phyloP scores from a whole-genome alignment of 2,113 vertebrate genomes.

The Paradoxurus hermaphroditus region DNA sequence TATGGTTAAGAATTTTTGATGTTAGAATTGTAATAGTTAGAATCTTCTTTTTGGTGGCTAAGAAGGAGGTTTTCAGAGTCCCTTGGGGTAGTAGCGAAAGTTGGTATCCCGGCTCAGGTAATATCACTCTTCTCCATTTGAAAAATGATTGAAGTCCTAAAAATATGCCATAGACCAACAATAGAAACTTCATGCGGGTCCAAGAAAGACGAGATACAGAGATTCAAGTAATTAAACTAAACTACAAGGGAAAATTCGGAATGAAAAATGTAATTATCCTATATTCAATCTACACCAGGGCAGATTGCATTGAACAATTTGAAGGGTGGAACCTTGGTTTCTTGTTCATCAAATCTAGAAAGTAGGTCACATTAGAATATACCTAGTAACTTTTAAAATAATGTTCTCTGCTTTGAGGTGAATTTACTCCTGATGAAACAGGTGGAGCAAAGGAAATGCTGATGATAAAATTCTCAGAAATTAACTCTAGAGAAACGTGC shows the following conservation, averaged over 20 bases:
- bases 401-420: neutral
- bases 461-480: neutral
- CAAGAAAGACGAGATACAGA: neutral
- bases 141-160: neutral
- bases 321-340: neutral
- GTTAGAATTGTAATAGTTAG: neutral
- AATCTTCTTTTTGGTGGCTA: neutral
- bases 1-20: neutral
- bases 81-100: neutral
- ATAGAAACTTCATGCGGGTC: neutral
- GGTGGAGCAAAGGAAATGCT: neutral
- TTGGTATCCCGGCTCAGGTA: neutral
- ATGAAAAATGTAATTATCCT: constrained; percentile 3
- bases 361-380: neutral
- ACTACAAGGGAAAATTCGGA: neutral
- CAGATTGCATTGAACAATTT: neutral
- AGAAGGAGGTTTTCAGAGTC: neutral
- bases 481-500: neutral
- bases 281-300: neutral
- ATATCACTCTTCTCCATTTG: neutral
- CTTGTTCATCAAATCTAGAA: neutral
- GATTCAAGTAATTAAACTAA: constrained; percentile 17
- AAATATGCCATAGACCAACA: neutral
- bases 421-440: neutral
- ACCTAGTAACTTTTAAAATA: neutral